Base-by-base conservation (phyloP, 1,140 invertebrate genomes). In the Arion vulgaris region DNA sequence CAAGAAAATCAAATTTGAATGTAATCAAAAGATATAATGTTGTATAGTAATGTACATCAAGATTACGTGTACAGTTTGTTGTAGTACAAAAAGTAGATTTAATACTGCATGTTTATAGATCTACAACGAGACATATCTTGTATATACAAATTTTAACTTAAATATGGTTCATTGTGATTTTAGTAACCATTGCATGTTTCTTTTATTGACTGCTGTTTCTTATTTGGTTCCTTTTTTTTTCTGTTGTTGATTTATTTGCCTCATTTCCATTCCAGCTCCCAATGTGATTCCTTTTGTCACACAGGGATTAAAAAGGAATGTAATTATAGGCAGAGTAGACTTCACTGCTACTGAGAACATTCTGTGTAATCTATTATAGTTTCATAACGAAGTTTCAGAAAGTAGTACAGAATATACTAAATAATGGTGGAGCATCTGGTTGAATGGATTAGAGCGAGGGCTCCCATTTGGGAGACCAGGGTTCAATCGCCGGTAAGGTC, bases 51-150 rank as follows among this genome's bases (percentile, higher is more conserved):
- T 57, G 53, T 57, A 57, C 53, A 57, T 57, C 53, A 57, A 19
- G 53, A n/a, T 23, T 57, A 57, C 23, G 53, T 57, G 53, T 57
- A 57, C 5, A 57, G 53, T 57, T 57, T 57, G 19, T 57, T 23
- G 53, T 57, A 57, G 53, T 15, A n/a, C 19, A 19, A 57, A 19
- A 19, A 57, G 26, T 23, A 57, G 53, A 57, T 57, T 23, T 19
- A n/a, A n/a, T 57, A 23, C 7, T 57, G 53, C 23, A 57, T 57
- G 5, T 57, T 57, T 19, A 57, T 57, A 57, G 53, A 57, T n/a
- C 53, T 57, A 57, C 53, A 57, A 57, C 53, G 53, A 57, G 53
- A 57, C 53, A 57, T 57, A 57, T 57, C 53, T 5, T 57, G 53
- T 57, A 57, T 23, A 57, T 57, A 57, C 17, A 9, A n/a, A 23